Evolutionary conservation across 2,888 invertebrate genomes (phyloP).

Genomic region (Eupithecia pulchellata): DNA sequence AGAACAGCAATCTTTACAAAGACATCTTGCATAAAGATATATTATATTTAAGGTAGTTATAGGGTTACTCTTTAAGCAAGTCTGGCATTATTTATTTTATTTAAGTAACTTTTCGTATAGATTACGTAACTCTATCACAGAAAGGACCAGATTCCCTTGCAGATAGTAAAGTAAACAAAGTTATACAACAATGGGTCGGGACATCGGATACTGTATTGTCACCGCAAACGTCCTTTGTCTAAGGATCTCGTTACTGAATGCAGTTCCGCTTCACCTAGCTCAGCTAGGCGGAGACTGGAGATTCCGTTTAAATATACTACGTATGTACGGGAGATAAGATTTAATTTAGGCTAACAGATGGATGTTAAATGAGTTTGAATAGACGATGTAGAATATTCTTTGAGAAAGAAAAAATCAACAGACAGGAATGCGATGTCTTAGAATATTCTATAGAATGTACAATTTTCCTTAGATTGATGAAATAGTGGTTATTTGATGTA

Average conservation of each 20-base stretch:
- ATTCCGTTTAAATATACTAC: neutral
- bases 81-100: too few species aligned
- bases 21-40: neutral
- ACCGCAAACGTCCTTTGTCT: slow-evolving; percentile 62
- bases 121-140: neutral
- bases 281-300: neutral
- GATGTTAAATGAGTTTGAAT: neutral
- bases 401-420: neutral
- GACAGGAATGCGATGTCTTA: neutral
- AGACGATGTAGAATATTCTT: neutral
- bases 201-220: slow-evolving; percentile 58
- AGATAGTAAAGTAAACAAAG: slow-evolving; percentile 10
- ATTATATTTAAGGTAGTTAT: neutral
- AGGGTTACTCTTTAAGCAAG: neutral
- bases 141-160: neutral
- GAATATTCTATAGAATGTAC: neutral
- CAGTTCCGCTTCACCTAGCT: slow-evolving; percentile 28
- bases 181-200: slow-evolving; percentile 39
- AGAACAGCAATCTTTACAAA: neutral
- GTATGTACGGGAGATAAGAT: neutral
- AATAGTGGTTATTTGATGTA: neutral
- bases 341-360: neutral
- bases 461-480: neutral
- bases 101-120: neutral
- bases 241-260: slow-evolving; percentile 56